These are phyloP conservation scores for Reinhardtius hippoglossoides DNA, from an alignment of 2,113 vertebrate species.

Conservation along the genomic window DNA sequence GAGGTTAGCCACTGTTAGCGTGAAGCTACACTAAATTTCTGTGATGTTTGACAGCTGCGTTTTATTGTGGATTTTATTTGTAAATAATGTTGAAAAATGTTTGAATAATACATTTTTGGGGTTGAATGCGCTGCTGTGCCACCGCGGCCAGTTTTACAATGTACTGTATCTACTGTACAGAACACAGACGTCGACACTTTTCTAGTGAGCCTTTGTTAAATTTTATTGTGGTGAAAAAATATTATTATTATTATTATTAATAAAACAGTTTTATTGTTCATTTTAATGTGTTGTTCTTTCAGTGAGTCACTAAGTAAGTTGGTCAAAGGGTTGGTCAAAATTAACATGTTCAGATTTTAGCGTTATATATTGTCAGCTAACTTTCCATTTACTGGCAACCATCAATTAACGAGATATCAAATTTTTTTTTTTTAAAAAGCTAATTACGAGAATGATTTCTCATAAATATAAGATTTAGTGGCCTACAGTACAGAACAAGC, in stretches of 20 bases:
- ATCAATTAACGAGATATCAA: too few species aligned
- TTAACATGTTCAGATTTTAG: too few species aligned
- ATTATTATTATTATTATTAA: conserved; percentile 70
- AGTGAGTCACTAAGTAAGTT: not conserved
- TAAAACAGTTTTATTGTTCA: conserved; percentile 82
- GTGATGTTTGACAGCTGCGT: conserved; percentile 86
- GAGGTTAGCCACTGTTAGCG: conserved; percentile 38
- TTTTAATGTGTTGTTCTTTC: conserved; percentile 43
- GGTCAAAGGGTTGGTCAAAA: too few species aligned
- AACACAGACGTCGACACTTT: conserved; percentile 89
- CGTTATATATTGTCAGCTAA: too few species aligned
- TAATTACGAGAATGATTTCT: too few species aligned
- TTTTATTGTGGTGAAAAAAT: conserved; percentile 95
- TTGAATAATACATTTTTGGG: conserved; percentile 47
- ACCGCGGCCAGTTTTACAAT: conserved; percentile 89
- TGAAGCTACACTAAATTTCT: conserved; percentile 87
- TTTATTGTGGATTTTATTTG: conserved; percentile 91
- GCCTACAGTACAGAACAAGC: too few species aligned
- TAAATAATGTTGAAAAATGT: conserved; percentile 71
- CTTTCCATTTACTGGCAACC: too few species aligned
- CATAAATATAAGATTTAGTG: too few species aligned
- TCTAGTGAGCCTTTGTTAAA: conserved; percentile 98
- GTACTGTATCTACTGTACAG: conserved; percentile 98
- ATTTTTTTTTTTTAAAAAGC: too few species aligned
- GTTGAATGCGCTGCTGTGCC: conserved; percentile 71